Evolutionary conservation across 2,797 vertebrate species (phyloP).

Genomic region (Cirrhinus molitorella): DNA sequence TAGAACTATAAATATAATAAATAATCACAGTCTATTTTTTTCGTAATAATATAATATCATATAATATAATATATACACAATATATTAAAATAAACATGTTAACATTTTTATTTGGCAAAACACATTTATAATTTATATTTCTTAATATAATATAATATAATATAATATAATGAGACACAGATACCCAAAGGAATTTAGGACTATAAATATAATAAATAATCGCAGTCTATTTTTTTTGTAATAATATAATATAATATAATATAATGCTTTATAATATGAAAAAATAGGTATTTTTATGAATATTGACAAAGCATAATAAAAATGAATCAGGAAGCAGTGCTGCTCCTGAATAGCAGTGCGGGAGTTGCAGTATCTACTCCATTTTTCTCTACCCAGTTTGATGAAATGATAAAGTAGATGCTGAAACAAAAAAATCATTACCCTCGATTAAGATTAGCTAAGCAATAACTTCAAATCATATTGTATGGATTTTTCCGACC

Average conservation of each 20-base stretch:
- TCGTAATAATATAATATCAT: no score
- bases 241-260: slow-evolving; percentile 19
- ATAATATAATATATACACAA: no score
- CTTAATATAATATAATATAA: not conserved
- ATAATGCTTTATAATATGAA: not conserved
- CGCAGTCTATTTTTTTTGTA: no score
- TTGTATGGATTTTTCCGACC: slow-evolving; percentile 63
- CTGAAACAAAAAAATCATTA: slow-evolving; percentile 35
- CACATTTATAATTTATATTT: not conserved
- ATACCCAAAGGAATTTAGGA: no score
- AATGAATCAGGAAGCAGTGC: not conserved
- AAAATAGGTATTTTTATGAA: not conserved
- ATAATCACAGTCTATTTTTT: no score
- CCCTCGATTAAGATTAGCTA: slow-evolving; percentile 61
- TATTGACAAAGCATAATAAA: not conserved
- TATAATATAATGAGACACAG: not conserved
- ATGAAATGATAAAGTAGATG: slow-evolving; percentile 34
- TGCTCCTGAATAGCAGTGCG: not conserved
- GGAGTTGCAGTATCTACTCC: slow-evolving; percentile 37
- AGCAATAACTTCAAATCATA: slow-evolving; percentile 72
- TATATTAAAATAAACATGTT: no score
- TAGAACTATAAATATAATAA: no score
- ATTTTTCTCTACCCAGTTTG: slow-evolving; percentile 19
- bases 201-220: no score
- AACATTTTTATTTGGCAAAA: no score